Conservation (phyloP, 2,113 vertebrate species). For the Turnix velox region DNA sequence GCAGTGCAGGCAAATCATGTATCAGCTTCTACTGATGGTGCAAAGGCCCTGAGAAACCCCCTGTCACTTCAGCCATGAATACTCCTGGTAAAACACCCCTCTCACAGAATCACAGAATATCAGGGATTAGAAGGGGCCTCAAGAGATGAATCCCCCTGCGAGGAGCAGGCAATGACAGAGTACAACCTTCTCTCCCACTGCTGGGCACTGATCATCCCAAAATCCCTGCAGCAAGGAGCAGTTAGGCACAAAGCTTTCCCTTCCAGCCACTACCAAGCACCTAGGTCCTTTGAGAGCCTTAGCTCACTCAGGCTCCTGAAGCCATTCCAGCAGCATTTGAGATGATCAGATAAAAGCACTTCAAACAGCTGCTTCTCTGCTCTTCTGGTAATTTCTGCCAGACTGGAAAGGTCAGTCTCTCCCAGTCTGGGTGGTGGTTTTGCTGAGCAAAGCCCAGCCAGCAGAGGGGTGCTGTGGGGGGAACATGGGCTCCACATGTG, state of each 20-base stretch:
- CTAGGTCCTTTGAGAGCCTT: neutral
- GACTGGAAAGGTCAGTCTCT: neutral
- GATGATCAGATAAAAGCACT: neutral
- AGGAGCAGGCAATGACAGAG: neutral
- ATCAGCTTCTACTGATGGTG: accelerated
- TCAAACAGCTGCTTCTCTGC: neutral
- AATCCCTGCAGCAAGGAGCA: neutral
- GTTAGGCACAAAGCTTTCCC: accelerated
- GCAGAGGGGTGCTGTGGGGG: neutral
- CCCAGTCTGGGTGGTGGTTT: neutral
- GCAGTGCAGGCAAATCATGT: accelerated
- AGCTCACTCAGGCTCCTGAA: neutral
- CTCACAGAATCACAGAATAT: too few species aligned
- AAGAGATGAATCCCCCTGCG: too few species aligned
- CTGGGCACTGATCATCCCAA: neutral
- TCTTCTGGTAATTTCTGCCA: neutral
- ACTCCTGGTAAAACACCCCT: neutral
- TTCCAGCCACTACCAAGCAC: accelerated
- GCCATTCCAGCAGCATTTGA: neutral
- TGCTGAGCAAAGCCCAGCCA: neutral
- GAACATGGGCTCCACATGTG: accelerated
- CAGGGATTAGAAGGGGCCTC: too few species aligned
- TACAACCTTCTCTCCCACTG: neutral
- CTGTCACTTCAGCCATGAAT: accelerated
- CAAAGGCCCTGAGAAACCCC: neutral